Evolutionary conservation across 2,888 invertebrate genomes (phyloP).

Genomic region (Synanthedon andrenaeformis): DNA sequence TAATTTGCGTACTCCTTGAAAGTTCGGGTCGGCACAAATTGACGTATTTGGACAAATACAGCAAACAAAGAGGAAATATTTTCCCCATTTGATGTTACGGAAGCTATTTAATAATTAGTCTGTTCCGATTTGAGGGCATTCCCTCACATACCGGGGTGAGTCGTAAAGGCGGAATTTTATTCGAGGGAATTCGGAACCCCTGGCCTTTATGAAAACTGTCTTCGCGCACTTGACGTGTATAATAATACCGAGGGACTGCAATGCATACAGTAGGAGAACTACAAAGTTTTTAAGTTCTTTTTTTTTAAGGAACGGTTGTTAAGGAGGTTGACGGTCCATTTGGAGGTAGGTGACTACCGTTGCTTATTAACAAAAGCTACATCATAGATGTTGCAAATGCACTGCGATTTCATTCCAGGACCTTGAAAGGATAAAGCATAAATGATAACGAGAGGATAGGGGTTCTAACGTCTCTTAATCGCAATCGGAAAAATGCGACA

Average conservation of each 20-base stretch:
- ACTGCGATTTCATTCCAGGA: too few relatives aligned
- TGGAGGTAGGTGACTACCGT: too few relatives aligned
- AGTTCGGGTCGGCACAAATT: constrained; percentile 32
- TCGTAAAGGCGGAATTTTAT: constrained; percentile 42
- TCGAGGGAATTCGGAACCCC: constrained; percentile 25
- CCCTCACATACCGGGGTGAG: constrained; percentile 29
- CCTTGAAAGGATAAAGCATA: too few relatives aligned
- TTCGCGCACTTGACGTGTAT: constrained; percentile 28
- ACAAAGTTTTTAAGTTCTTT: too few relatives aligned
- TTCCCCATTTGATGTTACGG: constrained; percentile 13
- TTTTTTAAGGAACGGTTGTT: too few relatives aligned
- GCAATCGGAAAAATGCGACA: too few relatives aligned
- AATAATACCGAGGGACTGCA: constrained; percentile 14
- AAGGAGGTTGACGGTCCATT: too few relatives aligned
- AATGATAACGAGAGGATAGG: too few relatives aligned
- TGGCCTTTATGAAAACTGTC: constrained; percentile 44
- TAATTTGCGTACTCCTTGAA: constrained; percentile 41
- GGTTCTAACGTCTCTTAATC: too few relatives aligned
- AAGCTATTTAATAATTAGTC: constrained; percentile 44
- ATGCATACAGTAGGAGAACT: too few relatives aligned
- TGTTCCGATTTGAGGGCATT: constrained; percentile 20
- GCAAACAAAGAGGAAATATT: constrained; percentile 28
- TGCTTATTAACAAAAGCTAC: too few relatives aligned
- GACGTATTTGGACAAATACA: constrained; percentile 48
- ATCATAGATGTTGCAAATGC: too few relatives aligned